A percentile compares a stretch with the other conserved stretches of the same genome.
Evolutionary conservation across 1,140 invertebrate genomes (phyloP).

Genomic region (Nomia melanderi): DNA sequence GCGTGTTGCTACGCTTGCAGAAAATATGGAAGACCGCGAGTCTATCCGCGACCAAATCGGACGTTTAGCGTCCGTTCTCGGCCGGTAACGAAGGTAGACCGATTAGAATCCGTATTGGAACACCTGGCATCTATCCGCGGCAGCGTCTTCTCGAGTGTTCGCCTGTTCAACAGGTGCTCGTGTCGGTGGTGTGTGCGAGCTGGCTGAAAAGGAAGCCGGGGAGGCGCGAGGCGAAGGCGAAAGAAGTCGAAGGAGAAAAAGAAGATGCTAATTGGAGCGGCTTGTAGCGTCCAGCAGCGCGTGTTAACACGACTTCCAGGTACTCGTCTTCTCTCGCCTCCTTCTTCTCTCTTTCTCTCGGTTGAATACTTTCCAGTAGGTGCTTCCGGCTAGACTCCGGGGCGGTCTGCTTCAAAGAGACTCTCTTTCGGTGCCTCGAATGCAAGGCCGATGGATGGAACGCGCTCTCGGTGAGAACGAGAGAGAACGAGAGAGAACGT

Average conservation of each 20-base stretch:
- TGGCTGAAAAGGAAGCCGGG: slow-evolving; percentile 53
- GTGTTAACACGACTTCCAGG: slow-evolving; percentile 68
- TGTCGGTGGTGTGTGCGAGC: slow-evolving; percentile 19
- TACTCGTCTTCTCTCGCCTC: slow-evolving; percentile 50
- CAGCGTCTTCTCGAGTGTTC: slow-evolving; percentile 18
- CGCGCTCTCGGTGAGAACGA: background rate
- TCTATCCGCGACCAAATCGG: background rate
- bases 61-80: background rate
- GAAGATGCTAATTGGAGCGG: slow-evolving; percentile 72
- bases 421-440: slow-evolving; percentile 30
- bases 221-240: slow-evolving; percentile 42
- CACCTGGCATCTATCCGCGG: slow-evolving; percentile 18
- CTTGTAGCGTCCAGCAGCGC: slow-evolving; percentile 68
- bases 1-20: too few relatives aligned
- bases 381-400: slow-evolving; percentile 57
- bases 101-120: slow-evolving; percentile 32
- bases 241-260: slow-evolving; percentile 62
- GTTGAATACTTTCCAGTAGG: slow-evolving; percentile 54
- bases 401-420: slow-evolving; percentile 49
- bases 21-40: background rate
- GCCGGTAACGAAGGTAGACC: background rate
- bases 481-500: background rate
- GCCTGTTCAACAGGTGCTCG: slow-evolving; percentile 62
- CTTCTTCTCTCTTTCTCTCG: slow-evolving; percentile 36
- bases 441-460: slow-evolving; percentile 28